Base-by-base conservation (phyloP, 2,888 invertebrate genomes). In the Seira sanloemensis region DNA sequence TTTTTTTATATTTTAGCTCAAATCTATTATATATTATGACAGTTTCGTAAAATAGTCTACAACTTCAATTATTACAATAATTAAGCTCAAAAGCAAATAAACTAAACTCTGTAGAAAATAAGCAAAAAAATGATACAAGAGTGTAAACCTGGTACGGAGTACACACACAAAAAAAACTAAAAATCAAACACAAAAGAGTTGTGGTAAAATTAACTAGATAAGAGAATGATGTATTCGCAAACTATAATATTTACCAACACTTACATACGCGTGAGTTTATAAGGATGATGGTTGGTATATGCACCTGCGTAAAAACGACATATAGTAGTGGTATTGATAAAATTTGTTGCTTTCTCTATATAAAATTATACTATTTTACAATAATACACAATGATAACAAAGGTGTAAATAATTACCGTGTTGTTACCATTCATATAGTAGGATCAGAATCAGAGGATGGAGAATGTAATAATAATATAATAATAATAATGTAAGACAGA, bases 101-200 rank as follows among this genome's bases (percentile, higher is more conserved):
- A 75, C 75, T 75, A 65, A 75, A 66, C 37, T 66, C 18, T 75
- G 75, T 75, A 75, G 75, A 75, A 75, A 75, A 75, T 75, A 62
- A 75, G 75, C 75, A 62, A 75, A 75, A 74, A 75, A 75, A 74
- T 75, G 66, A 50, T 18, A 50, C 50, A 50, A 50, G 50, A 71
- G 27, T 65, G 27, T 27, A 74, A 75, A 75, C 75, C 75, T 65
- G 25, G 62, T 37, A 66, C 62, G 65, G 26, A 66, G 23, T 65
- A 46, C 46, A 75, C 37, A 66, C 24, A 73, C 25, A 73, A 73
- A 73, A 24, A 75, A 21, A 72, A 72, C 46, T 19, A 37, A 37
- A 50, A 50, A 50, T 50, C 50, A 50, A 50, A 18, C 12, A 50
- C 12, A n/a, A n/a, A n/a, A n/a, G n/a, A n/a, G n/a, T n/a, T n/a